A percentile compares a stretch with the other conserved stretches of the same genome.
Conservation (phyloP, 2,113 vertebrate species). For the Lepisosteus osseus region DNA sequence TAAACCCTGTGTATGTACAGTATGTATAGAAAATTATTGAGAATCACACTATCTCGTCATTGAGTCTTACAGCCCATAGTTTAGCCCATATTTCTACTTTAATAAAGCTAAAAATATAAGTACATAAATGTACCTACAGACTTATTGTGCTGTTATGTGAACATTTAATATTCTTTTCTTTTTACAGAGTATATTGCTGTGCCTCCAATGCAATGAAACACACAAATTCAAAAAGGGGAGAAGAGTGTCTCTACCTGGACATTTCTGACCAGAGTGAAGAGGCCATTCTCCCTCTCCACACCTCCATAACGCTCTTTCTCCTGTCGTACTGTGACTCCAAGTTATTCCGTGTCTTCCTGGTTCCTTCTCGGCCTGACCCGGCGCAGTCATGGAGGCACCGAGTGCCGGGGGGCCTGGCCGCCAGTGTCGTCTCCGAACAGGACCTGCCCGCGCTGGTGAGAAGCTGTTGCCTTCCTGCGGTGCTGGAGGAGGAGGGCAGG, state of each 20-base stretch:
- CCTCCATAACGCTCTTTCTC: slow-evolving; percentile 82
- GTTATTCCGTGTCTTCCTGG: slow-evolving; percentile 77
- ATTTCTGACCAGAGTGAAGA: slow-evolving; percentile 58
- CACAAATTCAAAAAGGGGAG: slow-evolving; percentile 28
- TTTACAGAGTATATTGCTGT: too few relatives aligned
- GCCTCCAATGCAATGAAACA: slow-evolving; percentile 65
- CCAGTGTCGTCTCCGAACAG: slow-evolving; percentile 53
- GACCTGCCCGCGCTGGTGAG: slow-evolving; percentile 74
- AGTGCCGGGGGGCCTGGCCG: slow-evolving; percentile 47
- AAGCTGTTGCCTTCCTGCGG: slow-evolving; percentile 80
- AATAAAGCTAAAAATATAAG: too few relatives aligned
- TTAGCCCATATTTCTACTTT: too few relatives aligned
- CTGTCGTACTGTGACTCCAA: slow-evolving; percentile 87
- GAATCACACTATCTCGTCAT: too few relatives aligned
- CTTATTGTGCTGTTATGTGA: too few relatives aligned
- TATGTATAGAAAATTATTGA: too few relatives aligned
- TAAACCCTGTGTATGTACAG: too few relatives aligned
- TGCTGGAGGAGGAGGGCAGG: slow-evolving; percentile 60
- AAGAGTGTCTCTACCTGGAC: slow-evolving; percentile 77
- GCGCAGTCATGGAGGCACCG: slow-evolving; percentile 36
- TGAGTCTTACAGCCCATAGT: too few relatives aligned
- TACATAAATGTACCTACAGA: too few relatives aligned
- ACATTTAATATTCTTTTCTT: too few relatives aligned
- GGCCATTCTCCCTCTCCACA: slow-evolving; percentile 77
- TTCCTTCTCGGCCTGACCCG: slow-evolving; percentile 42